phyloP scores from a whole-genome alignment of 2,888 invertebrate species.

The Luperina nickerlii region DNA sequence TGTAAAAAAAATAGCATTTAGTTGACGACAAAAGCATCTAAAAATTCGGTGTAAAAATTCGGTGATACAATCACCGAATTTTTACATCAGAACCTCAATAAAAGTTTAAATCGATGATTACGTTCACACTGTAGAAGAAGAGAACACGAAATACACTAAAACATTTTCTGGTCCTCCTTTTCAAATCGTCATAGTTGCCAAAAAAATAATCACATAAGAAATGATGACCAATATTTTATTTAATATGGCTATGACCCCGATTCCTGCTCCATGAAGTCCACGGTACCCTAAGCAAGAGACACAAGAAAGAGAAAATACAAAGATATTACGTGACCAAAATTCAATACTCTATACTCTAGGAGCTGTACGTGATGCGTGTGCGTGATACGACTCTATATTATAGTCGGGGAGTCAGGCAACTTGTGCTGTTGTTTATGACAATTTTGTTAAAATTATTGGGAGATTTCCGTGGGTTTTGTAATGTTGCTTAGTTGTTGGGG shows the following conservation, averaged over 20 bases:
- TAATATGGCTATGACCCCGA: slow-evolving; percentile 1
- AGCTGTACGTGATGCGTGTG: slow-evolving; percentile 76
- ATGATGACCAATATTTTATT: background rate
- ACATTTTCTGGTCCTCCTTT: too few species aligned
- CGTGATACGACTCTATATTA: slow-evolving; percentile 64
- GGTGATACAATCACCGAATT: too few species aligned
- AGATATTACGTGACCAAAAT: slow-evolving; percentile 87
- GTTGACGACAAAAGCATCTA: too few species aligned
- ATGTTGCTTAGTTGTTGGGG: background rate
- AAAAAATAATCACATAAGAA: background rate
- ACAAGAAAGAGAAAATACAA: slow-evolving; percentile 81
- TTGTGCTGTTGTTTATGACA: slow-evolving; percentile 39
- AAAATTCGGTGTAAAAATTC: too few species aligned
- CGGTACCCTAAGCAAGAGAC: slow-evolving; percentile 74
- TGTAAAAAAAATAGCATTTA: too few species aligned
- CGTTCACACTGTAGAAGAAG: too few species aligned
- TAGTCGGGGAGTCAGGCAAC: slow-evolving; percentile 59
- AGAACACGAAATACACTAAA: too few species aligned
- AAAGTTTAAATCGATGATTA: too few species aligned
- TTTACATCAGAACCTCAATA: too few species aligned
- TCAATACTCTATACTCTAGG: slow-evolving; percentile 79
- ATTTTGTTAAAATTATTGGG: slow-evolving; percentile 51
- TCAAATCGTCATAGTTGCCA: too few species aligned
- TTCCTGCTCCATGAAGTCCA: slow-evolving; percentile 11
- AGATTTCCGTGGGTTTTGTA: slow-evolving; percentile 12